A percentile compares a stretch with the other conserved stretches of the same genome.
Evolutionary conservation across 2,888 invertebrate species (phyloP).

Genomic region (Microplitis manilae): DNA sequence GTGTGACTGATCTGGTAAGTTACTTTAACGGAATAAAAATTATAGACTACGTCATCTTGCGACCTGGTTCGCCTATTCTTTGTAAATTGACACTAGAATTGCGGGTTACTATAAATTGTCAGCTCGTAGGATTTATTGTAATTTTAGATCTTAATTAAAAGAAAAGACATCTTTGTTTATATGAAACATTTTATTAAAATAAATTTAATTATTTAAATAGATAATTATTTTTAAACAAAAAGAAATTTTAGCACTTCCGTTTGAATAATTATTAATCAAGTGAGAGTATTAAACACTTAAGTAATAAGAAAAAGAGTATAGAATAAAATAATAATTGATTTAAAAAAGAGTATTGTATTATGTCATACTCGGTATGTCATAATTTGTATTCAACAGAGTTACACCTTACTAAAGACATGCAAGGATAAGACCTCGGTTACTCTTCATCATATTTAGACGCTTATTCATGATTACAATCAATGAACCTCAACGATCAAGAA

Average conservation of each 20-base stretch:
- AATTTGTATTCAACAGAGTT: slow-evolving; percentile 9
- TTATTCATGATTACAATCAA: slow-evolving; percentile 18
- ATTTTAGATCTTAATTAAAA: not conserved
- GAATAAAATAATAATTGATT: not conserved
- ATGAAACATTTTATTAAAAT: not conserved
- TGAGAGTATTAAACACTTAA: not conserved
- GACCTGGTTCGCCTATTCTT: slow-evolving; percentile 21
- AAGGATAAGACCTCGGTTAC: slow-evolving; percentile 17
- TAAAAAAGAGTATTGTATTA: not conserved
- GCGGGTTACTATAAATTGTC: slow-evolving; percentile 10
- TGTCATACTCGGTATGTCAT: slow-evolving; percentile 8
- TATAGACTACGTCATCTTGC: not conserved
- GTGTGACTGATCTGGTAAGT: not conserved
- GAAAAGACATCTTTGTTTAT: not conserved
- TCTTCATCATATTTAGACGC: slow-evolving; percentile 2
- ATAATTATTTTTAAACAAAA: not conserved
- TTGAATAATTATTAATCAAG: not conserved
- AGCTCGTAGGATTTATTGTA: not conserved
- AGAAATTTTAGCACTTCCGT: not conserved
- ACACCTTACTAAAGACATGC: slow-evolving; percentile 10
- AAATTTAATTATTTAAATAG: not conserved
- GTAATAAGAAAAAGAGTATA: not conserved
- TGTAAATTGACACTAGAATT: slow-evolving; percentile 24
- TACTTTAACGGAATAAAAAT: not conserved
- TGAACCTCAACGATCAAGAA: slow-evolving; percentile 11